phyloP scores from a whole-genome alignment of 2,797 vertebrate species.

The Halcyon badia region DNA sequence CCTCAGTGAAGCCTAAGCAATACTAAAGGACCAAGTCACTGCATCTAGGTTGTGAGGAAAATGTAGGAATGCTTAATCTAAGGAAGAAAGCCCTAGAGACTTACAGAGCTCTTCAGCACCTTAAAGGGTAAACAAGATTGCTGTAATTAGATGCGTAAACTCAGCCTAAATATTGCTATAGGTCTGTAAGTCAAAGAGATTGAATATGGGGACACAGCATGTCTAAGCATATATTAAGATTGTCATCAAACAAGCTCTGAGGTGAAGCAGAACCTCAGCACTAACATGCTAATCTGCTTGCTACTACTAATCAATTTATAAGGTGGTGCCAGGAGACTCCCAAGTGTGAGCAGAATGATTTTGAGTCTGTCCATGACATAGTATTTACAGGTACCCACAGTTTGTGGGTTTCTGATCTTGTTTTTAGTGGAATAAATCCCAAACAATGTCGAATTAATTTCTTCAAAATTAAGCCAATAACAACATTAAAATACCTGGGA shows the following conservation, averaged over 20 bases:
- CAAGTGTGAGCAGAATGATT: not conserved
- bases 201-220: not conserved
- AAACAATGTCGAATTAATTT: not conserved
- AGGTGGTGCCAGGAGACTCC: not conserved
- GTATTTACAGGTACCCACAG: not conserved
- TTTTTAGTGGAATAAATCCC: not conserved
- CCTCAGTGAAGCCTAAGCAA: not conserved
- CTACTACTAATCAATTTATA: not conserved
- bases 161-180: not conserved
- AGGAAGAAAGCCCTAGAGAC: not conserved
- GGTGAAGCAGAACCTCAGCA: not conserved
- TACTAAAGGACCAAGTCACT: not conserved
- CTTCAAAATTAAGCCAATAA: not conserved
- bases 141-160: not conserved
- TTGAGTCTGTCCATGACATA: not conserved
- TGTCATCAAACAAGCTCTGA: not conserved
- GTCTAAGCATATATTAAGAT: not conserved
- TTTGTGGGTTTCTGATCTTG: not conserved
- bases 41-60: not conserved
- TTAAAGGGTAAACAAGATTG: not conserved
- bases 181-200: not conserved
- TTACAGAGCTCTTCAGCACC: not conserved
- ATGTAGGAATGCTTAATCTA: not conserved
- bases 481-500: not conserved
- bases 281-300: not conserved